A percentile compares a stretch with the other conserved stretches of the same genome.
phyloP scores from a whole-genome alignment of 2,797 vertebrate species.

The Silurus aristotelis region DNA sequence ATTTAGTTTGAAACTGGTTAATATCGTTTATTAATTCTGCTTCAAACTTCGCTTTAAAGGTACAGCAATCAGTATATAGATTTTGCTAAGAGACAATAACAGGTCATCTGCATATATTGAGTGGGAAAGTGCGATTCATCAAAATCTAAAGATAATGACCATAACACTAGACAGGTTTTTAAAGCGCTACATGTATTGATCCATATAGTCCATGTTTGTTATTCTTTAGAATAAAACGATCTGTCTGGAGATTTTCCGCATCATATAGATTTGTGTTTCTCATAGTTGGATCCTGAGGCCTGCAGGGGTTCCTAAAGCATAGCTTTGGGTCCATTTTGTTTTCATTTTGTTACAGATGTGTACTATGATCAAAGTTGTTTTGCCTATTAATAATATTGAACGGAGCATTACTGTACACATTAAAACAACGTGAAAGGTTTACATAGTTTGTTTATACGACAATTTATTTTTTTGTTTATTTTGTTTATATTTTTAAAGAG shows the following conservation, averaged over 20 bases:
- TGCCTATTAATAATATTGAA: neutral
- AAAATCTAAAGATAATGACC: neutral
- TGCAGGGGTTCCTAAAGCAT: neutral
- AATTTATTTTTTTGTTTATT: neutral
- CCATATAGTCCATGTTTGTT: neutral
- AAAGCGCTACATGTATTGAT: neutral
- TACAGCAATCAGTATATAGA: neutral
- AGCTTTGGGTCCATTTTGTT: neutral
- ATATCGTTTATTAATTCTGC: neutral
- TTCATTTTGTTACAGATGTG: neutral
- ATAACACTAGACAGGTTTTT: neutral
- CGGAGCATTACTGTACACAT: neutral
- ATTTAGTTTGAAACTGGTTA: neutral
- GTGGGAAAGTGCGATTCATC: neutral
- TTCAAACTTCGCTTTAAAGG: slow-evolving; percentile 11
- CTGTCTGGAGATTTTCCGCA: neutral
- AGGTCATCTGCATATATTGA: neutral
- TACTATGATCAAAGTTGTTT: neutral
- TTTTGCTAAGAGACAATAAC: neutral
- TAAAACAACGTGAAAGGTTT: neutral
- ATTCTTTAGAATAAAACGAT: neutral
- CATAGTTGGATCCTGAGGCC: neutral
- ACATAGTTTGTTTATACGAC: neutral
- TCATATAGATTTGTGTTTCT: neutral
- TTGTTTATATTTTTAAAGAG: neutral